Base-by-base conservation (phyloP, 1,140 invertebrate species). In the Psilanteris sp. region DNA sequence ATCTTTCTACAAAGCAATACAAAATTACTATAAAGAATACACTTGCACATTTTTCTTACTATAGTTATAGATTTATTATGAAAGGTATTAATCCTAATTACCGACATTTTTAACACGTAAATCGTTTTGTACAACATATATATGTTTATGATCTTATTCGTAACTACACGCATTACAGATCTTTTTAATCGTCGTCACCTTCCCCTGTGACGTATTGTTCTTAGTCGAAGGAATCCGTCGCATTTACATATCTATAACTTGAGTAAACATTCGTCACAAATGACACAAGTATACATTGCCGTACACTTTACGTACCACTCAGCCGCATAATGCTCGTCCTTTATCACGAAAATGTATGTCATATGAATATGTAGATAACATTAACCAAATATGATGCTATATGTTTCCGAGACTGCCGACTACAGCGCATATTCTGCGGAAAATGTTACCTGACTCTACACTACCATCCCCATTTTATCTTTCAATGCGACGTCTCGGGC, bases 301-400 rank as follows among this genome's bases (percentile, higher is more conserved):
- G 22, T 36, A 32, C 24, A 46, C 31, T 66, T 52, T 50, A 66
- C 61, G 34, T 54, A 61, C 43, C 26, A 50, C 41, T 73, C 57
- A 64, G 43, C 57, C 50, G 32, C 68, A 41, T 64, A 73, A 73
- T 64, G 34, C 34, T 31, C 52, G 43, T 74, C 54, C 54, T 61
- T 74, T 67, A 74, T 74, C 70, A 77, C 16, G 52, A 64, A 67
- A 71, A 66, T 74, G 67, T 64, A 41, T 71, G 71, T 61, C 76
- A 57, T 70, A 78, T 73, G 67, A 68, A 55, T 57, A 71, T 67
- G 54, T 54, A 74, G 70, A 78, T 78, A 78, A 71, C 71, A 78
- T 78, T 78, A 71, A 75, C 66, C 52, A 67, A 74, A 70, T 66
- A 66, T 78, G 61, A 73, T 46, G 64, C 52, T 70, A 55, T 64